Conservation (phyloP, 2,797 vertebrate genomes). For the Anabas testudineus region DNA sequence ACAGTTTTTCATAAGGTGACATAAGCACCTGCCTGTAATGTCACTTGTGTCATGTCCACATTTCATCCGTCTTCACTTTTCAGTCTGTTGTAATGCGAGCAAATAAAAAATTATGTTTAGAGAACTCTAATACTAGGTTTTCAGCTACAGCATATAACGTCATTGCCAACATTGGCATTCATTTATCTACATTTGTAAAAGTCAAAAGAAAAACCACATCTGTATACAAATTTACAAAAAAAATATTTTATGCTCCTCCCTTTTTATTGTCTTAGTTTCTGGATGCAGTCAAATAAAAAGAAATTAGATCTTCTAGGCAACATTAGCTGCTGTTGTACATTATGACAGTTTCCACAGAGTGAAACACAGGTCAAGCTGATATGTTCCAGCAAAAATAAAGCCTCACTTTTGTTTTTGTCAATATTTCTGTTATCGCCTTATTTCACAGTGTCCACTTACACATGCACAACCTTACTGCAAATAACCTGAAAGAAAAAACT, state of each 20-base stretch:
- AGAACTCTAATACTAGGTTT: slow-evolving; percentile 43
- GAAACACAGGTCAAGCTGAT: neutral
- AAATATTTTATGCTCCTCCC: neutral
- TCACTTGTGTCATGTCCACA: slow-evolving; percentile 53
- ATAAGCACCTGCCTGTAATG: slow-evolving; percentile 41
- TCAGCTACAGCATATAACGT: slow-evolving; percentile 29
- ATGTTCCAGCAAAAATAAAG: neutral
- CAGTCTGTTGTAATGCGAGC: slow-evolving; percentile 44
- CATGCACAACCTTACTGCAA: no score
- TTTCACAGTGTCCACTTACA: neutral
- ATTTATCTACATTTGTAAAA: neutral
- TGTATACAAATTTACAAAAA: neutral
- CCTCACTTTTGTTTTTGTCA: neutral
- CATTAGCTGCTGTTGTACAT: neutral
- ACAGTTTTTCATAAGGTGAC: slow-evolving; percentile 51
- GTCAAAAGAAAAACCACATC: neutral
- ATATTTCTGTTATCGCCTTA: neutral
- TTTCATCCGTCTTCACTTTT: slow-evolving; percentile 65
- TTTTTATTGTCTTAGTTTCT: neutral
- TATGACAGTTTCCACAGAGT: neutral
- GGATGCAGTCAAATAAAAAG: neutral
- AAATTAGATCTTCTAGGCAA: neutral
- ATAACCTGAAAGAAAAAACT: neutral
- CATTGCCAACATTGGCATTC: neutral
- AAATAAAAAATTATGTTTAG: slow-evolving; percentile 49